Evolutionary conservation across 2,113 vertebrate species (phyloP), one percentile per base, ranked within the genome.

Genomic region (Colistium nudipinnis): DNA sequence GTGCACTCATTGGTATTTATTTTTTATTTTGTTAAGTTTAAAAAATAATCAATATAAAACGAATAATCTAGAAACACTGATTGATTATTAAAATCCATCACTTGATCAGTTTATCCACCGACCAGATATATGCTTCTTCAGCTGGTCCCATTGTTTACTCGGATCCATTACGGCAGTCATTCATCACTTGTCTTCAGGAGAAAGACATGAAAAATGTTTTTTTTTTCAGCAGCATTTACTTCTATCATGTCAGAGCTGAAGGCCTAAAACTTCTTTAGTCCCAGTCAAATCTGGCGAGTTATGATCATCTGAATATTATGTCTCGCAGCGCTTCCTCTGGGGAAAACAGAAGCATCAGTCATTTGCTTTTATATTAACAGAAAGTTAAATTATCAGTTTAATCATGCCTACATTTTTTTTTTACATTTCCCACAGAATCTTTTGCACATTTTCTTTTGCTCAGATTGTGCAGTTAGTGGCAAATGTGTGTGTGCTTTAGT

Each of bases 351-450:
- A n/a, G n/a, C n/a, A n/a, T 54, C 44, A 47, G 45, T 69, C 51
- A 59, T 72, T 81, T 35, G 30, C 30, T 73, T 75, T 79, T 38
- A 63, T 63, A 66, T 82, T 73, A 74, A 72, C 36, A 75, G 59
- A 75, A 85, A 62, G 80, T 81, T 72, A 68, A 77, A 81, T 62
- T 30, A 59, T 51, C 56, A 31, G 72, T 82, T 80, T 74, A 27
- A 45, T 35, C 62, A 33, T 72, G 35, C 57, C 68, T 44, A 31
- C 4, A 5, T 4, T 31, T 31, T 31, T 31, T 75, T 45, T 65
- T 65, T 44, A 74, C 10, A 41, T 69, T 69, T 57, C 11, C 47
- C 11, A 24, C 8, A 36, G 27, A 70, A 11, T n/a, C 53, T 2
- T 54, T 11, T 3, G 16, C 57, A 59, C 5, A 62, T 64, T 57